Evolutionary conservation across 2,113 vertebrate genomes (phyloP).

Genomic region (Peromyscus maniculatus): DNA sequence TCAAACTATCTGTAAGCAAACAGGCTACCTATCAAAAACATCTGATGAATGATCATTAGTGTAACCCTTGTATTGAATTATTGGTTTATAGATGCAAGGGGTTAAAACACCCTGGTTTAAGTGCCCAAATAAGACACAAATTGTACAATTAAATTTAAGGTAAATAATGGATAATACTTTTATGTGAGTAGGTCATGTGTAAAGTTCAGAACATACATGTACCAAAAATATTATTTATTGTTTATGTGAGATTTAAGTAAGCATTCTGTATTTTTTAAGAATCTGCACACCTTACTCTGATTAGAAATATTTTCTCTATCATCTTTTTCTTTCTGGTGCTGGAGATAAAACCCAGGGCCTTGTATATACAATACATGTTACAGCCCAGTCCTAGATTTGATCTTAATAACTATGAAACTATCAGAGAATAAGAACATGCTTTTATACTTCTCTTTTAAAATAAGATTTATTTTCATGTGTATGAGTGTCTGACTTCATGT

Average conservation of each 20-base stretch:
- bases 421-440: background rate
- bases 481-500: background rate
- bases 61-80: constrained; percentile 75
- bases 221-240: background rate
- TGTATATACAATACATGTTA: background rate
- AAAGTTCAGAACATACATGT: background rate
- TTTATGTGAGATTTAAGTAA: constrained; percentile 40
- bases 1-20: constrained; percentile 50
- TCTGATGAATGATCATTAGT: constrained; percentile 49
- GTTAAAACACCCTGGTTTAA: constrained; percentile 37
- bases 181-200: background rate
- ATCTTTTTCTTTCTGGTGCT: background rate
- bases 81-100: constrained; percentile 24
- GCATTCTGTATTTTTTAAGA: background rate
- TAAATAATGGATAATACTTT: constrained; percentile 46
- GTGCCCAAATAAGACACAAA: background rate
- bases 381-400: background rate
- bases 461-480: background rate
- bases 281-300: background rate
- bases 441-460: background rate
- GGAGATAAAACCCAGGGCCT: background rate
- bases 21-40: constrained; percentile 71
- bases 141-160: background rate
- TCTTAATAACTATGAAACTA: constrained; percentile 42
- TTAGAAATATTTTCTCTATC: constrained; percentile 40